These are phyloP conservation scores for Pyrocoelia pectoralis DNA, from an alignment of 2,888 invertebrate species.

Conservation along the genomic window DNA sequence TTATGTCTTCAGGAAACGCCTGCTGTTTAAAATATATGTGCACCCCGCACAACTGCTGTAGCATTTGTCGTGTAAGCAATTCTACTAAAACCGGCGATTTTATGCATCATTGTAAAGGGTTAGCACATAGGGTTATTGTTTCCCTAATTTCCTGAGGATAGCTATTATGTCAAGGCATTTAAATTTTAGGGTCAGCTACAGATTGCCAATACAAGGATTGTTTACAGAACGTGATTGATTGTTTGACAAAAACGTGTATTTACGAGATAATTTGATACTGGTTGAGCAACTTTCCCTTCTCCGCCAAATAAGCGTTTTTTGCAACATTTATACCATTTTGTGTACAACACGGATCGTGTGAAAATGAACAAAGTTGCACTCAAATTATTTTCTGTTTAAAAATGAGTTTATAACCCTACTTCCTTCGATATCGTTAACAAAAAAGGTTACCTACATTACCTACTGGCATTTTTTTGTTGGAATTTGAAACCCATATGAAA, in stretches of 20 bases:
- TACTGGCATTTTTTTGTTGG: too few species aligned
- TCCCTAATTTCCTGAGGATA: slow-evolving; percentile 24
- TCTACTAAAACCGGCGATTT: slow-evolving; percentile 31
- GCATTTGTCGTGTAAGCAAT: slow-evolving; percentile 29
- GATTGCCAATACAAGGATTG: slow-evolving; percentile 5
- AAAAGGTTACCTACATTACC: too few species aligned
- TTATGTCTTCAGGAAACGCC: slow-evolving; percentile 35
- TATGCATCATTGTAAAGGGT: slow-evolving; percentile 33
- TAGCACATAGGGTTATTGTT: slow-evolving; percentile 27
- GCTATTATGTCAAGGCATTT: slow-evolving; percentile 27
- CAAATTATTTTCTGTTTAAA: too few species aligned
- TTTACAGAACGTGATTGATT: slow-evolving; percentile 9
- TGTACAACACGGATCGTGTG: too few species aligned
- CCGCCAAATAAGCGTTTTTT: not conserved
- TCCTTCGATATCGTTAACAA: too few species aligned
- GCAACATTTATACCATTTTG: too few species aligned
- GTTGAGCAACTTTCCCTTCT: not conserved
- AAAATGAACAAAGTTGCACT: too few species aligned
- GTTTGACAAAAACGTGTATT: slow-evolving; percentile 6
- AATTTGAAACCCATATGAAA: too few species aligned
- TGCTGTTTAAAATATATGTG: slow-evolving; percentile 34
- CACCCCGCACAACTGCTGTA: slow-evolving; percentile 32
- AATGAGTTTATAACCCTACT: too few species aligned
- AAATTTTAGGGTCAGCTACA: slow-evolving; percentile 17
- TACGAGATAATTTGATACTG: not conserved